Evolutionary conservation across 2,888 invertebrate species (phyloP), one percentile per base, ranked within the genome.

Genomic region (Ochlodes sylvanus): DNA sequence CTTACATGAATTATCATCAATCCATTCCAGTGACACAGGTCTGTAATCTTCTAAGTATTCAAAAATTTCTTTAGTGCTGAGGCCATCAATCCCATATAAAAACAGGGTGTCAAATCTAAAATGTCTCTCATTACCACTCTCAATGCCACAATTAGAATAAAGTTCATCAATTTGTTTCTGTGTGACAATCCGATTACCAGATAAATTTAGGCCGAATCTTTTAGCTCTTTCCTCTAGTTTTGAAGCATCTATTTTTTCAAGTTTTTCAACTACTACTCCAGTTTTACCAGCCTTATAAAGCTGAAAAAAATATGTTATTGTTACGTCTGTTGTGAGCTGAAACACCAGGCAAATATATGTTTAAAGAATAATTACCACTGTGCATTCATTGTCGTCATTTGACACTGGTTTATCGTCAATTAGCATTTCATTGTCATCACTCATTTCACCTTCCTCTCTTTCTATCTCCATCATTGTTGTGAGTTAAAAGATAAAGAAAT

Each of bases 1-100:
- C 94, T 94, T 90, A 96, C 97, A 98, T 76, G 96, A 96, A 74
- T 94, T 90, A 80, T 97, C 96, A 89, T 96, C 96, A 69, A 97
- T 95, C 97, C 97, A 97, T 88, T 98, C 97, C 62, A 98, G 94
- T 10, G 95, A 95, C 12, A 95, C 90, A n/a, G 98, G 97, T 63
- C 95, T 95, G 84, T 95, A 97, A 74, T 96, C 95, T 82, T 95
- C 94, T 81, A 98, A 96, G 86, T 97, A 97, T 74, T 95, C 94
- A 82, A 97, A 96, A 61, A 98, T 94, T 83, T 98, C 97, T 81
- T 95, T 95, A 3, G 97, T 96, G 75, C 94, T 95, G 94, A 98
- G 95, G 42, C 96, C 95, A 76, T 96, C 94, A 0, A 96, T 95
- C 60, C 97, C 97, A 80, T 95, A 91, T 81, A 98, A 90, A 83